phyloP scores from a whole-genome alignment of 2,797 vertebrate genomes.

The Melopsittacus undulatus region DNA sequence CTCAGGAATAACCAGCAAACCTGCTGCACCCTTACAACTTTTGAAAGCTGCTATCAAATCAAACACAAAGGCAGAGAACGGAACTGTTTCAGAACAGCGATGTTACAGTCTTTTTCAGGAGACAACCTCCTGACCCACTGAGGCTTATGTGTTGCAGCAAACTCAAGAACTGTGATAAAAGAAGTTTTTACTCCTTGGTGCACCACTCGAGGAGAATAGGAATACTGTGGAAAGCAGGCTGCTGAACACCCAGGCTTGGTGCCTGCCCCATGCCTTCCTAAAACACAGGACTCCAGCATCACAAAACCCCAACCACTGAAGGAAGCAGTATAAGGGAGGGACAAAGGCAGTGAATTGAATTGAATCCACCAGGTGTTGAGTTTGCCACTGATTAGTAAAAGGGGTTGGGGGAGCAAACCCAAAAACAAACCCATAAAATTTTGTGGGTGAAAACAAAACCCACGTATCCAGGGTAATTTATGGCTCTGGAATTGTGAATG shows the following conservation, averaged over 20 bases:
- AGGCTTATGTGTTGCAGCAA: background rate
- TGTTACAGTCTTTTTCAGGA: background rate
- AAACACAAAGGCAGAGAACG: background rate
- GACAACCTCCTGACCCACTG: background rate
- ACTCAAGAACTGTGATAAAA: background rate
- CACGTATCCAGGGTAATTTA: background rate
- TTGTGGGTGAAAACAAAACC: background rate
- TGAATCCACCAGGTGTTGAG: background rate
- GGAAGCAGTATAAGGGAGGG: rapidly evolving
- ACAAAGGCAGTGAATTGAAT: rapidly evolving
- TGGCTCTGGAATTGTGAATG: background rate
- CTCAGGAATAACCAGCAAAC: background rate
- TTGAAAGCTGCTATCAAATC: background rate
- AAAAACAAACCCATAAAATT: background rate
- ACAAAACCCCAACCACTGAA: background rate
- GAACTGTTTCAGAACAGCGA: background rate
- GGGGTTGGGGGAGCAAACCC: background rate
- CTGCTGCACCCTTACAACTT: background rate
- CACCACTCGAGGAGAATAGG: background rate
- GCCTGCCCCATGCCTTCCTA: too few species aligned
- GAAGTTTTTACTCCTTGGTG: background rate
- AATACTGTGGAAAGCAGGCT: background rate
- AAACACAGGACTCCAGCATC: background rate
- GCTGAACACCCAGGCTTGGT: background rate
- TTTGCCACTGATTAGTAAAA: background rate